Percentiles rank a stretch among this genome's conserved stretches.
Conservation (phyloP, 2,888 invertebrate genomes). For the Drosophila engyochracea region DNA sequence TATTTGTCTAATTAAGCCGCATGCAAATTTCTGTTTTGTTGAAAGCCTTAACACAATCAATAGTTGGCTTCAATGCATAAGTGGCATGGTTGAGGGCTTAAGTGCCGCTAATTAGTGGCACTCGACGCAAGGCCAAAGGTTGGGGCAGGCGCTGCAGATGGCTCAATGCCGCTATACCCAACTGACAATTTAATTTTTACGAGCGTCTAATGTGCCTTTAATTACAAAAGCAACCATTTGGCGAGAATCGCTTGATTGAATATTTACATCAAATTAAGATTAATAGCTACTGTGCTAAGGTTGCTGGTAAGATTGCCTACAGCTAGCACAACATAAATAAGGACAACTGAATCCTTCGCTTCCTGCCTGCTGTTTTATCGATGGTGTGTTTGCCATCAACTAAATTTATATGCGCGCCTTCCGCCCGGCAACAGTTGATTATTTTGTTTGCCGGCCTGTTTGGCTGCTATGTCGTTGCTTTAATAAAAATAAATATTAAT, state of each 20-base stretch:
- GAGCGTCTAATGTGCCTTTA: slow-evolving; percentile 72
- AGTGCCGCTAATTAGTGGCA: slow-evolving; percentile 40
- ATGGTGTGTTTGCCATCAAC: slow-evolving; percentile 20
- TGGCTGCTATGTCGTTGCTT: slow-evolving; percentile 10
- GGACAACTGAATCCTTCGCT: slow-evolving; percentile 32
- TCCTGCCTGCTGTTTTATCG: slow-evolving; percentile 25
- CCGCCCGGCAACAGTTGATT: slow-evolving; percentile 24
- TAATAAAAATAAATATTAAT: slow-evolving; percentile 57
- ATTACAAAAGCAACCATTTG: slow-evolving; percentile 50
- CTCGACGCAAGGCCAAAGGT: not conserved
- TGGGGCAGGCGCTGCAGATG: slow-evolving; percentile 15
- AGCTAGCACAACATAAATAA: slow-evolving; percentile 68
- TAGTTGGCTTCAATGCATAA: slow-evolving; percentile 22
- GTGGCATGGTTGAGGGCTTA: slow-evolving; percentile 19
- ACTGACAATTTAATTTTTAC: slow-evolving; percentile 75
- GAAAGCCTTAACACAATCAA: slow-evolving; percentile 17
- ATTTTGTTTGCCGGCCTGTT: not conserved
- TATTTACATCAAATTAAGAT: slow-evolving; percentile 72
- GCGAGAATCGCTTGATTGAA: slow-evolving; percentile 63
- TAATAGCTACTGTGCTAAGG: slow-evolving; percentile 45
- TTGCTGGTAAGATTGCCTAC: slow-evolving; percentile 25
- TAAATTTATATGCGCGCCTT: slow-evolving; percentile 24
- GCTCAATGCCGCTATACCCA: slow-evolving; percentile 11
- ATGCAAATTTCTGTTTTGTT: not conserved
- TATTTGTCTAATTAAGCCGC: not conserved